A percentile compares a stretch with the other conserved stretches of the same genome.
phyloP scores from a whole-genome alignment of 2,888 invertebrate species.

The Pammene aurita region DNA sequence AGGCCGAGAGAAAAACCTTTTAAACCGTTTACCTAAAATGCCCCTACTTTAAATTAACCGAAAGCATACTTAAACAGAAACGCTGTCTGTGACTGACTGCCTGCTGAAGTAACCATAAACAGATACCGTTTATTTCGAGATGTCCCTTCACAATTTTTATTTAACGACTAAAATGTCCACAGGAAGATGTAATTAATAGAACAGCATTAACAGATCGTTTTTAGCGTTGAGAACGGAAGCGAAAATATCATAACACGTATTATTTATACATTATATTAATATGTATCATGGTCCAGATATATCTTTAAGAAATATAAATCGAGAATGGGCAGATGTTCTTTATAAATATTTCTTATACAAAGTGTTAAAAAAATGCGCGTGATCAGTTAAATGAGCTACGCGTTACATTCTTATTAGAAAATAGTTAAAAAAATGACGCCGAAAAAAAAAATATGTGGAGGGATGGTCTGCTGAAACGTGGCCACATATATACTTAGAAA shows the following conservation, averaged over 20 bases:
- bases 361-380: too few relatives aligned
- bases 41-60: not conserved
- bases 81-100: constrained; percentile 41
- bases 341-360: not conserved
- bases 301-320: constrained; percentile 17
- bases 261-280: constrained; percentile 56
- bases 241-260: constrained; percentile 59
- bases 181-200: constrained; percentile 78
- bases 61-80: constrained; percentile 41
- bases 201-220: constrained; percentile 71
- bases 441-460: too few relatives aligned
- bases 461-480: too few relatives aligned
- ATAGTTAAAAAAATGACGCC: not conserved
- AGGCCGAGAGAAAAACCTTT: constrained; percentile 1
- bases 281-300: constrained; percentile 46
- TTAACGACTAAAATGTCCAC: constrained; percentile 63
- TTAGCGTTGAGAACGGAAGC: constrained; percentile 66
- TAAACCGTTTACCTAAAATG: not conserved
- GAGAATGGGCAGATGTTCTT: constrained; percentile 12
- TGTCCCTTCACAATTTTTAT: constrained; percentile 63
- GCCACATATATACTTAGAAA: too few relatives aligned
- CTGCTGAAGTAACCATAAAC: constrained; percentile 61
- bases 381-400: too few relatives aligned
- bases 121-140: constrained; percentile 71
- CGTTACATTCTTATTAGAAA: too few relatives aligned